phyloP scores from a whole-genome alignment of 2,797 vertebrate species.

The Austrolebias charrua region DNA sequence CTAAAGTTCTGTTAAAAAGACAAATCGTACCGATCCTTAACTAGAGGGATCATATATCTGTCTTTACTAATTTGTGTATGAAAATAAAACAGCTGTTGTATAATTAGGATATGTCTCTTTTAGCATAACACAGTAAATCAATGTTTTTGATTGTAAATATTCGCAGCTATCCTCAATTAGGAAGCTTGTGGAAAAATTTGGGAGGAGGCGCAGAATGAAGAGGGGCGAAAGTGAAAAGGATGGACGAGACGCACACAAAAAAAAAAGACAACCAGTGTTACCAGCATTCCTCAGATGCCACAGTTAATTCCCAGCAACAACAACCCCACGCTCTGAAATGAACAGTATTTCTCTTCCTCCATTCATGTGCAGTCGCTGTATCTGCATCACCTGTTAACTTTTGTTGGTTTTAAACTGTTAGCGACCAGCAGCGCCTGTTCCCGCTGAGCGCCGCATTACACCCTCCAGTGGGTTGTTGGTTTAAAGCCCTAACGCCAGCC shows the following conservation, averaged over 20 bases:
- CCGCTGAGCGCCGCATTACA: slow-evolving; percentile 78
- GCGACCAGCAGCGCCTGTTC: slow-evolving; percentile 69
- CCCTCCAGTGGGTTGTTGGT: slow-evolving; percentile 87
- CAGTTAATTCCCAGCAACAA: slow-evolving; percentile 88
- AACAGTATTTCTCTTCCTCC: slow-evolving; percentile 97
- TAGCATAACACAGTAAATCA: not conserved
- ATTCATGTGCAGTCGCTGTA: slow-evolving; percentile 87
- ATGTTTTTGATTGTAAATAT: slow-evolving; percentile 1
- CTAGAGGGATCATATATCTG: not conserved
- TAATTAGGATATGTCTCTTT: not conserved
- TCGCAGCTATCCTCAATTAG: slow-evolving; percentile 6
- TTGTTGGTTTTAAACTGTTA: slow-evolving; percentile 91
- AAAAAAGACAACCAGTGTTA: slow-evolving; percentile 61
- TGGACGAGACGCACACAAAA: slow-evolving; percentile 27
- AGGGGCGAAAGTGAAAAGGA: slow-evolving; percentile 51
- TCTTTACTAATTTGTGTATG: not conserved
- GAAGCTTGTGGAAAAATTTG: slow-evolving; percentile 3
- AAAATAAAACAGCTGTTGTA: not conserved
- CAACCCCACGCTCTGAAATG: slow-evolving; percentile 89
- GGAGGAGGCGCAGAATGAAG: slow-evolving; percentile 35
- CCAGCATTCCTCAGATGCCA: slow-evolving; percentile 89
- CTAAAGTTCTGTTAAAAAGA: not conserved
- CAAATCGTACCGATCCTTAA: not conserved
- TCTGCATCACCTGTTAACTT: slow-evolving; percentile 95
- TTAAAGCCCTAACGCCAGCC: slow-evolving; percentile 96